phyloP scores from a whole-genome alignment of 2,113 vertebrate species.

The Zapornia atra region DNA sequence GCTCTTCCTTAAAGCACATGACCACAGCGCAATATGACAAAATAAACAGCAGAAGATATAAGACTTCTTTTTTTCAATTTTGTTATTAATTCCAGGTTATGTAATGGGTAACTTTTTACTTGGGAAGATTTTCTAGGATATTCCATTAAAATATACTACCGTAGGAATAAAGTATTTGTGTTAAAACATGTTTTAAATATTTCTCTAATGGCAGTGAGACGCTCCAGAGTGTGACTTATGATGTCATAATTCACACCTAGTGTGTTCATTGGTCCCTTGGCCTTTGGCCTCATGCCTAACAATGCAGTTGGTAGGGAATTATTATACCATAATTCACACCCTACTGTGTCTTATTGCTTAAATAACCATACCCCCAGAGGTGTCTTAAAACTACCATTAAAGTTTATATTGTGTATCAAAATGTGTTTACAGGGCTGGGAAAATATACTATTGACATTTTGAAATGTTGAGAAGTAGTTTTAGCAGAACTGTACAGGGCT shows the following conservation, averaged over 20 bases:
- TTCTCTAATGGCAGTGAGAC: constrained; percentile 53
- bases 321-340: constrained; percentile 69
- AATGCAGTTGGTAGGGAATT: constrained; percentile 72
- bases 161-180: neutral
- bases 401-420: constrained; percentile 74
- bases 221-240: constrained; percentile 58
- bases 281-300: constrained; percentile 51
- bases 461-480: constrained; percentile 63
- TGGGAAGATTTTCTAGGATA: neutral
- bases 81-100: neutral
- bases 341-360: constrained; percentile 57
- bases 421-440: constrained; percentile 70
- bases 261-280: constrained; percentile 57
- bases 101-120: neutral
- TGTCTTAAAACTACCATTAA: constrained; percentile 67
- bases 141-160: neutral
- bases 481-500: constrained; percentile 59
- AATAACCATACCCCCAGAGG: constrained; percentile 60
- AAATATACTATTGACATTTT: constrained; percentile 66
- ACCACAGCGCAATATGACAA: neutral
- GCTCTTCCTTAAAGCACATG: neutral
- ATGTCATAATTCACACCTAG: constrained; percentile 56
- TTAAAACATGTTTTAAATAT: constrained; percentile 47
- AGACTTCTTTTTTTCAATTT: neutral
- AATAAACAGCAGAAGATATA: neutral